These are phyloP conservation scores for Scaptomyza reducta DNA, from an alignment of 2,888 invertebrate genomes.

Conservation along the genomic window DNA sequence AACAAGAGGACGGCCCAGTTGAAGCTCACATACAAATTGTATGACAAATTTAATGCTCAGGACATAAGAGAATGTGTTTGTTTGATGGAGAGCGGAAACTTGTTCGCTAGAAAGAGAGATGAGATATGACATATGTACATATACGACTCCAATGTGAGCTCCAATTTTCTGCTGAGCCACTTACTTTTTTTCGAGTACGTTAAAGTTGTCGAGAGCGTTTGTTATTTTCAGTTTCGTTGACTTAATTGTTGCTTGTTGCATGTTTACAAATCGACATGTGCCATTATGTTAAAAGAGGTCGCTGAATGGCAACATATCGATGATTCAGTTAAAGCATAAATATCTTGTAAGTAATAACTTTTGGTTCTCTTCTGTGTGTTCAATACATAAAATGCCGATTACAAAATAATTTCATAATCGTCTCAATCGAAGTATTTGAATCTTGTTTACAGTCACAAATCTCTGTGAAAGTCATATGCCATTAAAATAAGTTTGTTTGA, in stretches of 20 bases:
- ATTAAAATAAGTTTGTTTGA: conserved; percentile 7
- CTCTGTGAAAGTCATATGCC: neutral
- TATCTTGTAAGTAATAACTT: conserved; percentile 34
- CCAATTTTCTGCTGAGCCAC: conserved; percentile 52
- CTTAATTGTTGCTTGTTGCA: conserved; percentile 15
- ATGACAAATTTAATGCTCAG: conserved; percentile 10
- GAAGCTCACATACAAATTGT: conserved; percentile 19
- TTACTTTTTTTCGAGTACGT: conserved; percentile 32
- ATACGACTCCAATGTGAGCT: conserved; percentile 40
- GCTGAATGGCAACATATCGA: conserved; percentile 18
- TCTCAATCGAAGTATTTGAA: conserved; percentile 1
- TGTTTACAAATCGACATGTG: conserved; percentile 47
- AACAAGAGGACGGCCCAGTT: conserved; percentile 29
- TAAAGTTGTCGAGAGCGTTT: conserved; percentile 16
- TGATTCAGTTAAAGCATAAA: conserved; percentile 27
- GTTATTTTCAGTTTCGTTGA: conserved; percentile 10
- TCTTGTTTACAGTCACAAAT: conserved; percentile 12
- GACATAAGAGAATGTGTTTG: neutral
- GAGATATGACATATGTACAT: neutral
- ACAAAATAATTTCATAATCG: conserved; percentile 11
- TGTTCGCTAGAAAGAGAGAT: conserved; percentile 2
- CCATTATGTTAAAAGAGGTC: conserved; percentile 48
- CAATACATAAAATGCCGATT: conserved; percentile 17
- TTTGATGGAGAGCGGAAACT: neutral
- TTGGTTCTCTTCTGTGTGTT: conserved; percentile 11